Evolutionary conservation across 2,888 invertebrate genomes (phyloP).

Genomic region (Dorcus parallelipipedus): DNA sequence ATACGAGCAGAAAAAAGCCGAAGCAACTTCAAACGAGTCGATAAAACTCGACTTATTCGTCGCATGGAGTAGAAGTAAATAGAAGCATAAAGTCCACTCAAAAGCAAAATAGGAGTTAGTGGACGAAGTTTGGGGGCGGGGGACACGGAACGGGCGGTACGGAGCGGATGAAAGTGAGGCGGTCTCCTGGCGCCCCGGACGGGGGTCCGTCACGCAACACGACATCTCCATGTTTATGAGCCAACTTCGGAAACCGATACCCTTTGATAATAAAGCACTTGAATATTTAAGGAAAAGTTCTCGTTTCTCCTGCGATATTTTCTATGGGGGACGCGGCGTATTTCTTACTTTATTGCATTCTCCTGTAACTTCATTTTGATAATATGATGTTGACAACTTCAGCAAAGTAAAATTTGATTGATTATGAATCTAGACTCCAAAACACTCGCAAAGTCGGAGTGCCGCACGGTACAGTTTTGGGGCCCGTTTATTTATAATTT

Average conservation of each 20-base stretch:
- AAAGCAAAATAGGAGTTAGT: background rate
- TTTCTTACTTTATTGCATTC: background rate
- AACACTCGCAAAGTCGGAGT: too few relatives aligned
- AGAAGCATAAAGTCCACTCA: background rate
- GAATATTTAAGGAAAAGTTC: conserved; percentile 25
- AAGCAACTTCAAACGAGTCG: background rate
- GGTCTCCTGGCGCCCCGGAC: conserved; percentile 13
- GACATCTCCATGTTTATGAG: conserved; percentile 30
- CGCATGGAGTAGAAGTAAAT: background rate
- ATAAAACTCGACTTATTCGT: background rate
- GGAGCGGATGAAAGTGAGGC: background rate
- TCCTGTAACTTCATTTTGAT: background rate
- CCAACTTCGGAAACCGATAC: conserved; percentile 27
- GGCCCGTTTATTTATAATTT: too few relatives aligned
- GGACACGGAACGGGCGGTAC: background rate
- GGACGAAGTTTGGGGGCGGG: background rate
- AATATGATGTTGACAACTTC: too few relatives aligned
- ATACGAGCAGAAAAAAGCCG: too few relatives aligned
- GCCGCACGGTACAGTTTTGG: too few relatives aligned
- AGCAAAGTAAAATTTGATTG: too few relatives aligned
- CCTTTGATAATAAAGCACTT: conserved; percentile 24
- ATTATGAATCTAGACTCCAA: too few relatives aligned
- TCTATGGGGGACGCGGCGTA: background rate
- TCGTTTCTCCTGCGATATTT: background rate
- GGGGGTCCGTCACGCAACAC: conserved; percentile 18